Base-by-base conservation (phyloP, 2,113 vertebrate genomes). In the Bagarius yarrelli region DNA sequence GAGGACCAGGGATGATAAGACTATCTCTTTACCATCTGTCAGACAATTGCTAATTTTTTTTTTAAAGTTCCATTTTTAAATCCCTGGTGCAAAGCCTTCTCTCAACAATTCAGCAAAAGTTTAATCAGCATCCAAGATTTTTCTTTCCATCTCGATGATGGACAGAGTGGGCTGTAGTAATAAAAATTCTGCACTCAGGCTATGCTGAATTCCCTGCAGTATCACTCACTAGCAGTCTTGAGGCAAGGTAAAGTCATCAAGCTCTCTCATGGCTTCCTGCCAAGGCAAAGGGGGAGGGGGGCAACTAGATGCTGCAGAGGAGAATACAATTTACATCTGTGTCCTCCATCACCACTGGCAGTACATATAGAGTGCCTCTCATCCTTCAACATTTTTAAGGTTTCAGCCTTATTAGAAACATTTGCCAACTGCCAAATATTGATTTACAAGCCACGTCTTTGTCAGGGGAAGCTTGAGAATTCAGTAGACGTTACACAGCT, bases 171-270 rank as follows among this genome's bases (percentile, higher is more conserved):
- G 56, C 57, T 67, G 75, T 27, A 79, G 81, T 79, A 69, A 85
- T 85, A 73, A 69, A 47, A 73, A 71, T 72, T 71, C 67, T 32
- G 32, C 50, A 71, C 76, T 71, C 71, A 76, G 32, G 25, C 70
- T 15, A 57, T 56, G 76, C 47, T 64, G 53, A 79, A 79, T 80
- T 72, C 78, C 60, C 76, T 50, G 60, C 81, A 75, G 81, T 72
- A 67, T 70, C 52, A 52, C 74, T 66, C 53, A 40, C 64, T 82
- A 56, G 80, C 72, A 79, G 56, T 59, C 72, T 81, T 5, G 59
- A 69, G 67, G 77, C 73, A 83, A 63, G 84, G 84, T 85, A 85
- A 85, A 83, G 78, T 85, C 81, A 85, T 85, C 78, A 69, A 80
- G 78, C 84, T 59, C 64, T 83, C 73, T 80, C 52, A 30, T 32